Evolutionary conservation across 2,113 vertebrate species (phyloP).

Genomic region (Engystomops pustulosus): DNA sequence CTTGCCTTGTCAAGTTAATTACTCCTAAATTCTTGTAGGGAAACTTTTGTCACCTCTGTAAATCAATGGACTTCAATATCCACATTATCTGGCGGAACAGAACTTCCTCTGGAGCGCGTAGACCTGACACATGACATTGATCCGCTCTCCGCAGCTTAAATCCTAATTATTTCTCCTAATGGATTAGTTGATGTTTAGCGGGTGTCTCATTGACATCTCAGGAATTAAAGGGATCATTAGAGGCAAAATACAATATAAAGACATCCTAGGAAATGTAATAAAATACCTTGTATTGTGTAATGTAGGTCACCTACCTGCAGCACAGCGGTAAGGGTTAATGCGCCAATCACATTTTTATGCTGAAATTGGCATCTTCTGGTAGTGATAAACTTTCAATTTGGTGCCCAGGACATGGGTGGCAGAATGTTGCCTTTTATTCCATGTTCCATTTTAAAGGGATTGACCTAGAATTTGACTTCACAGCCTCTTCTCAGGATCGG

Average conservation of each 20-base stretch:
- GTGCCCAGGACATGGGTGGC: background rate
- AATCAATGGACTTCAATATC: slow-evolving; percentile 14
- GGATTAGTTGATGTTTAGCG: background rate
- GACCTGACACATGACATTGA: slow-evolving; percentile 14
- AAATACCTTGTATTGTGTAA: background rate
- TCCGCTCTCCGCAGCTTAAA: background rate
- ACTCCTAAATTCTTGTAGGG: background rate
- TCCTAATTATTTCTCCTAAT: slow-evolving; percentile 23
- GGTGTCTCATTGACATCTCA: background rate
- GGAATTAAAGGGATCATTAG: background rate
- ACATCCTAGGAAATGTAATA: background rate
- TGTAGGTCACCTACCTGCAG: background rate
- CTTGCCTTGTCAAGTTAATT: background rate
- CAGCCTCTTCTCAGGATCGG: no score
- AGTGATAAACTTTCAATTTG: background rate
- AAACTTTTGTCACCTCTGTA: background rate
- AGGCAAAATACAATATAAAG: background rate
- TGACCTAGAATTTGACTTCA: no score
- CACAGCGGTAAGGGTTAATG: no score
- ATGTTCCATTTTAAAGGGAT: background rate
- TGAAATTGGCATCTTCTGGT: background rate
- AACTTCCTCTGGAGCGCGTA: background rate
- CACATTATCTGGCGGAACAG: slow-evolving; percentile 5
- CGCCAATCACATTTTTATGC: no score
- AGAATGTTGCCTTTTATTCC: background rate